These are phyloP conservation scores for Phylloscopus whistleri DNA, from an alignment of 2,113 vertebrate genomes.

Conservation along the genomic window DNA sequence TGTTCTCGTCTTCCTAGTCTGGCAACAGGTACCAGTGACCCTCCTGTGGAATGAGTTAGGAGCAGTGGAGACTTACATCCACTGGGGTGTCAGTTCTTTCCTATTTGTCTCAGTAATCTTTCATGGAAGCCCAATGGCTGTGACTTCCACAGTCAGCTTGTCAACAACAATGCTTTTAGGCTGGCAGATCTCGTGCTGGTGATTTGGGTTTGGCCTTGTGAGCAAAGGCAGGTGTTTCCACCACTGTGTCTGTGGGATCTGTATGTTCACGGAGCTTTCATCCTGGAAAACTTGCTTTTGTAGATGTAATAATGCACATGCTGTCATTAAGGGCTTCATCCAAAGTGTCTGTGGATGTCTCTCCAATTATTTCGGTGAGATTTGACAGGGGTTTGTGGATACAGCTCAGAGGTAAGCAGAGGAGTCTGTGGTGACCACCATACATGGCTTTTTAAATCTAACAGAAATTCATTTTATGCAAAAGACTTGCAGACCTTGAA, in stretches of 20 bases:
- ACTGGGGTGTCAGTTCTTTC: background rate
- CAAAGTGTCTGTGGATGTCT: background rate
- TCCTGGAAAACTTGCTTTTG: background rate
- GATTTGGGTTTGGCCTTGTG: background rate
- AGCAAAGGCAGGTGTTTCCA: background rate
- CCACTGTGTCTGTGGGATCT: background rate
- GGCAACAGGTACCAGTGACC: background rate
- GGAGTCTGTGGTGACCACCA: background rate
- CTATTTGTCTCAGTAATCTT: background rate
- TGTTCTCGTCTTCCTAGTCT: background rate
- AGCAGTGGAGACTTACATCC: background rate
- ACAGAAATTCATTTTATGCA: background rate
- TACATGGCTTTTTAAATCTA: background rate
- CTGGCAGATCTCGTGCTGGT: background rate
- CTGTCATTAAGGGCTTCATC: background rate
- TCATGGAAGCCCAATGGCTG: background rate
- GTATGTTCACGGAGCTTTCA: background rate
- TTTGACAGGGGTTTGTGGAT: background rate
- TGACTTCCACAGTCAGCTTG: background rate
- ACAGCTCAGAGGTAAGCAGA: background rate
- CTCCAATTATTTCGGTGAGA: background rate
- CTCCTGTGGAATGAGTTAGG: background rate
- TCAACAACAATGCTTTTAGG: background rate
- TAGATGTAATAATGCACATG: background rate
- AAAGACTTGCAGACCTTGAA: conserved; percentile 6